These are phyloP conservation scores for Drosophila mayri DNA, from an alignment of 1,140 invertebrate species.

Conservation along the genomic window DNA sequence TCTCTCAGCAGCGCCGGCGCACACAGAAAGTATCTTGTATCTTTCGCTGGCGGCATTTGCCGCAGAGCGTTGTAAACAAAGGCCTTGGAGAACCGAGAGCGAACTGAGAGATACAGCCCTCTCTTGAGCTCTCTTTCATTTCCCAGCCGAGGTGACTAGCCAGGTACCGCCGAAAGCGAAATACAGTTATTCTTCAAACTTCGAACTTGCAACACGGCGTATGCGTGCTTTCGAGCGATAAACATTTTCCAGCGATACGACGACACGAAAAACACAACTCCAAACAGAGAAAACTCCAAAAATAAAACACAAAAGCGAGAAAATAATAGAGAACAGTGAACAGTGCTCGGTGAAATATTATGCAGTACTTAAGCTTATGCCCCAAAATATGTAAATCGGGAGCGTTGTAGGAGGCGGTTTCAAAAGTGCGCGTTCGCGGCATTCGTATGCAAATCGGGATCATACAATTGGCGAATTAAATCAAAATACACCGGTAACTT, in stretches of 20 bases:
- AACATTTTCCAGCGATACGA: conserved; percentile 4
- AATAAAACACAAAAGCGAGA: conserved; percentile 29
- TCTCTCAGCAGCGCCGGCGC: conserved; percentile 21
- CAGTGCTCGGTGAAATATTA: conserved; percentile 23
- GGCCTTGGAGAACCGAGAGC: neutral
- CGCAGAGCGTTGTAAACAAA: conserved; percentile 58
- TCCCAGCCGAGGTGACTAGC: conserved; percentile 55
- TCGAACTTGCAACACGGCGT: conserved; percentile 59
- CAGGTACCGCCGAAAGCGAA: conserved; percentile 72
- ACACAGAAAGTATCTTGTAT: conserved; percentile 6
- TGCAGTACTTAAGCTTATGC: conserved; percentile 21
- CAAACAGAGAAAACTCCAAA: conserved; percentile 43
- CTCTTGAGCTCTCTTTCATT: conserved; percentile 3
- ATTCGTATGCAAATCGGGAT: conserved; percentile 60
- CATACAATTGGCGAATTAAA: conserved; percentile 76
- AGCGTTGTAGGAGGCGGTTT: conserved; percentile 53
- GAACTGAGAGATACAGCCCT: neutral
- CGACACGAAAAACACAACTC: conserved; percentile 34
- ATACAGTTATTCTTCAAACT: conserved; percentile 77
- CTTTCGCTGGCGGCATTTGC: neutral
- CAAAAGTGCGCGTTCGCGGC: conserved; percentile 35
- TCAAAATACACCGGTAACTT: conserved; percentile 62
- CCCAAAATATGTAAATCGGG: conserved; percentile 37
- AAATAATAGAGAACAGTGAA: conserved; percentile 35
- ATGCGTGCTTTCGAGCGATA: conserved; percentile 6